Conservation (phyloP, 1,140 invertebrate genomes). For the Neoseiulus cucumeris region DNA sequence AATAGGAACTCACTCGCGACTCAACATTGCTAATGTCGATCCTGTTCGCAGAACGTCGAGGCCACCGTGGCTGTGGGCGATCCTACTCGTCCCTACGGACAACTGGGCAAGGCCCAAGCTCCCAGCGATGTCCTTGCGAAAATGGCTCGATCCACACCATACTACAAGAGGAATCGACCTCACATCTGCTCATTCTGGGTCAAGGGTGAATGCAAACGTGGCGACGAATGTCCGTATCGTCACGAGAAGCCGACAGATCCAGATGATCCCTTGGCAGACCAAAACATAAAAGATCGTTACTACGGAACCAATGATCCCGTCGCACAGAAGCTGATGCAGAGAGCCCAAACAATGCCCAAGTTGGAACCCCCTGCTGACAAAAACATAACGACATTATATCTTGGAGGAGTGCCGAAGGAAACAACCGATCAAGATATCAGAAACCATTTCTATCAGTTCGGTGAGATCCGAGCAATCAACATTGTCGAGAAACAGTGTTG, state of each 20-base stretch:
- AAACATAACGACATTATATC: constrained; percentile 85
- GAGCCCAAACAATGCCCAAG: constrained; percentile 76
- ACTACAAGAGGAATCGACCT: constrained; percentile 93
- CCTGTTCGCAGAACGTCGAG: constrained; percentile 1
- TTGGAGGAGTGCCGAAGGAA: constrained; percentile 65
- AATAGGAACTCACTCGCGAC: too few species aligned
- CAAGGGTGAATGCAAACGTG: constrained; percentile 81
- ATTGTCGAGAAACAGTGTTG: constrained; percentile 82
- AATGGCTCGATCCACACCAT: constrained; percentile 85
- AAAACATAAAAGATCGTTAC: constrained; percentile 96
- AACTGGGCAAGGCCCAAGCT: constrained; percentile 32
- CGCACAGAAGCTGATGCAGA: constrained; percentile 83
- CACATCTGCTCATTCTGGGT: constrained; percentile 99
- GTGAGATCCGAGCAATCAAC: constrained; percentile 86
- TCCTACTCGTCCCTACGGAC: constrained; percentile 30
- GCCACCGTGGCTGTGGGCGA: constrained; percentile 30
- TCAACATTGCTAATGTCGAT: too few species aligned
- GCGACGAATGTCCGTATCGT: constrained; percentile 96
- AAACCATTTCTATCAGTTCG: constrained; percentile 93
- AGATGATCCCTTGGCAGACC: constrained; percentile 94
- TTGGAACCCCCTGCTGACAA: constrained; percentile 86
- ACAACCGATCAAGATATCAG: constrained; percentile 74
- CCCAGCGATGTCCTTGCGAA: constrained; percentile 68
- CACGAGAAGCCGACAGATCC: constrained; percentile 99
- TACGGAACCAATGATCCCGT: constrained; percentile 98